Base-by-base conservation (phyloP, 2,113 vertebrate genomes). In the Cinclus cinclus region DNA sequence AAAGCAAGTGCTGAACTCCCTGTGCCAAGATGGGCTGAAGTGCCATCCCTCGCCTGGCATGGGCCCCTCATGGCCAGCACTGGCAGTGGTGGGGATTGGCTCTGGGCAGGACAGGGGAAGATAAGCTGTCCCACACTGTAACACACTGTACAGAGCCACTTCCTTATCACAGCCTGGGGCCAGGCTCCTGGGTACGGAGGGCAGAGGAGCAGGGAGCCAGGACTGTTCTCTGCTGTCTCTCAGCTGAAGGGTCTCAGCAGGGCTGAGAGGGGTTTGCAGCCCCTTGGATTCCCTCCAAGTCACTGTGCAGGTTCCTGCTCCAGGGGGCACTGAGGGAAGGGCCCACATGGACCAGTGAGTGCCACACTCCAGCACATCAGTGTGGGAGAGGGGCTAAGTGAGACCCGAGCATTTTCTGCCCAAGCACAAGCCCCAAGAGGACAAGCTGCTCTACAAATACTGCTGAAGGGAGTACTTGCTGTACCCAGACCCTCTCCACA, bases 331-430 rank as follows among this genome's bases (percentile, higher is more conserved):
- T 0, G 46, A 55, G 42, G 35, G 53, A 55, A 59, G 19, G 65
- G 74, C 30, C 33, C 55, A 7, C 1, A 0, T 1, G 4, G 56
- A 33, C 13, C 14, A 6, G 55, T 0, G 0, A 56, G 33, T 24
- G 65, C 35, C 47, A 49, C 2, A 7, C 79, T 19, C 31, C n/a
- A 53, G 53, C 27, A 27, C 10, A 17, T 18, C 37, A 22, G 42
- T 2, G 12, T 49, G 6, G 47, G 55, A 85, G 31, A 37, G 21
- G 49, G 49, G 41, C 80, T 28, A 41, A 84, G 64, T 3, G 2
- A 69, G 37, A 60, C 20, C 41, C 0, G 0, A n/a, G 19, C 1
- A 24, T 44, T 84, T 39, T 35, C 65, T 53, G 52, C 28, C 67
- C 39, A 3, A 22, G 52, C 68, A 39, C 18, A 13, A 71, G 6